Percentiles rank a stretch among this genome's conserved stretches.
These are phyloP conservation scores for Spea hammondii DNA, from an alignment of 2,797 vertebrate species.

Conservation along the genomic window DNA sequence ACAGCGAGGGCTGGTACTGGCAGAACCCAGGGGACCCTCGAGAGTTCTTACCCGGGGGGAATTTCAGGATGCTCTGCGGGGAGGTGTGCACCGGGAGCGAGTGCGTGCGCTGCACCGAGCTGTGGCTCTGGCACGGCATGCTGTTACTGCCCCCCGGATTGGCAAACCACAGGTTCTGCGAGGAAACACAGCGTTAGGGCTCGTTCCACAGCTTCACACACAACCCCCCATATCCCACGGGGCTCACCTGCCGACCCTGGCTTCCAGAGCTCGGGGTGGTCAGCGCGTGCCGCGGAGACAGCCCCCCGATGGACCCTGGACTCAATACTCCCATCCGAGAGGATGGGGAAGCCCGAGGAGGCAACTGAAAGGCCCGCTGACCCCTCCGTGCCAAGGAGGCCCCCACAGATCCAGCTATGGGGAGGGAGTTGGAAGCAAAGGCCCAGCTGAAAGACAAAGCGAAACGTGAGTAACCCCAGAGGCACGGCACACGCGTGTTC, in stretches of 20 bases:
- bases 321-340: constrained; percentile 81
- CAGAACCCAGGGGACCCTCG: no score
- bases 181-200: not conserved
- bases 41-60: constrained; percentile 82
- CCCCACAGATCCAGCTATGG: constrained; percentile 96
- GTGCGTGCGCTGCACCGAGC: constrained; percentile 91
- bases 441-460: constrained; percentile 76
- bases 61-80: constrained; percentile 92
- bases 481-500: not conserved
- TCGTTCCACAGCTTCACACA: not conserved
- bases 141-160: constrained; percentile 94
- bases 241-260: constrained; percentile 87
- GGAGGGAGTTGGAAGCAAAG: constrained; percentile 92
- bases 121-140: constrained; percentile 92
- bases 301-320: constrained; percentile 78
- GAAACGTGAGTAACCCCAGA: not conserved
- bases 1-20: no score
- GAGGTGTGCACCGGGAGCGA: constrained; percentile 93
- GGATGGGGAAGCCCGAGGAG: constrained; percentile 80
- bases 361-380: constrained; percentile 85
- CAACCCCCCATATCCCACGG: no score
- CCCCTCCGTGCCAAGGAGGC: constrained; percentile 80
- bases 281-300: constrained; percentile 83
- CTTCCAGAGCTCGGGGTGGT: constrained; percentile 76
- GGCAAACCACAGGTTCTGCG: constrained; percentile 89